Conservation (phyloP, 2,888 invertebrate genomes). For the Myathropa florea region DNA sequence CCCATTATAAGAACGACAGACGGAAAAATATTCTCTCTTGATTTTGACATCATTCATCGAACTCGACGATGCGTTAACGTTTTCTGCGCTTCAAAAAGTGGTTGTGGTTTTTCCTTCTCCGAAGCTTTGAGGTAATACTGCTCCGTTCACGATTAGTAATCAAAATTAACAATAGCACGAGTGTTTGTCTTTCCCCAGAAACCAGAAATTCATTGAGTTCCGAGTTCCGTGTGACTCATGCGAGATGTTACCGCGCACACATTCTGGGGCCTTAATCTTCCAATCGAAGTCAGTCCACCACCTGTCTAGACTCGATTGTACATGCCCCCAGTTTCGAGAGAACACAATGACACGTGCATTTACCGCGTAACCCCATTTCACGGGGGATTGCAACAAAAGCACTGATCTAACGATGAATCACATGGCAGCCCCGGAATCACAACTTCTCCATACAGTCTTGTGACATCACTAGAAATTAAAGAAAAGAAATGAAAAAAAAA, state of each 20-base stretch:
- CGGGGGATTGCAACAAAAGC: background rate
- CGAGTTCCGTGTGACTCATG: conserved; percentile 35
- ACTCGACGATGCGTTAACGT: conserved; percentile 25
- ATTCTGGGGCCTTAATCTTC: background rate
- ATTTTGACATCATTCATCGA: conserved; percentile 45
- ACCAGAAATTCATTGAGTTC: conserved; percentile 19
- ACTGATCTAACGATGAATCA: conserved; percentile 34
- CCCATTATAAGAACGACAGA: background rate
- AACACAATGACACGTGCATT: conserved; percentile 17
- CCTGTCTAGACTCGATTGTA: conserved; percentile 33
- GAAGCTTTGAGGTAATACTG: background rate
- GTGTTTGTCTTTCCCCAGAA: conserved; percentile 8
- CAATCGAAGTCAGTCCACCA: conserved; percentile 9
- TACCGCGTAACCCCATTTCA: conserved; percentile 22
- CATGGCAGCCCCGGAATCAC: background rate
- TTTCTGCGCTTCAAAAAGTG: background rate
- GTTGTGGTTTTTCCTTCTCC: background rate
- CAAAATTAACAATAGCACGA: background rate
- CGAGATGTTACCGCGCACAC: background rate
- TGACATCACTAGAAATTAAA: conserved; percentile 48
- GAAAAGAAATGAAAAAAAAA: background rate
- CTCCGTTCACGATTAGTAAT: background rate
- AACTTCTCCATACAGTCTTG: background rate
- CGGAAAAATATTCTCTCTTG: conserved; percentile 7
- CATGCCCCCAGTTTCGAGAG: conserved; percentile 17